Evolutionary conservation across 23 tunicate species (phyloP), one percentile per base, ranked within the genome.

Genomic region (Trididemnum clinides): DNA sequence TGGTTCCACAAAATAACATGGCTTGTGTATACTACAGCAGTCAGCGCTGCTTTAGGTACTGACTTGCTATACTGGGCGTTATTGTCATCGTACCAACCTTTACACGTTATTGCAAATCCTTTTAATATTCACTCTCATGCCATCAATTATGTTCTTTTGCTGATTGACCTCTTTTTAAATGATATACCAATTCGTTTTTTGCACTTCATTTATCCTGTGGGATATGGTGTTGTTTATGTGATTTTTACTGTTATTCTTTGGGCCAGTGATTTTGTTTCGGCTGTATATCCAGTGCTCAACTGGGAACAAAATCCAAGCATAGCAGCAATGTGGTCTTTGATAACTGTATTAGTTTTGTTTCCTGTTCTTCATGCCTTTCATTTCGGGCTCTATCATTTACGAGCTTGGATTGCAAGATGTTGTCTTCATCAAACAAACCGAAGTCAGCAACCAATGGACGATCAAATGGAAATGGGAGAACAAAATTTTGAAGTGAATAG

Each of bases 191-290:
- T 92, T 25, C 84, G 97, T 20, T 49, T 92, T 6, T 71, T 87
- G 81, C 97, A 92, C 78, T 74, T 87, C 51, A 27, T 87, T 2
- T 87, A 87, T 64, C 57, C 83, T 0, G 33, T 78, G 1, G 44
- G 71, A 6, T 92, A 87, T 31, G 97, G 88, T 7, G 31, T 92
- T 1, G 49, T 70, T 0, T 92, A 92, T 37, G 64, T 34, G 18
- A 28, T 87, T 23, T 92, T 87, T 78, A 87, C 91, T 7, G 50
- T 87, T 1, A 92, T 92, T n/a, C 83, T 92, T 4, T 90, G 88
- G 38, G 85, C 74, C 12, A 65, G 88, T 28, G 88, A 81, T 1
- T 76, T 72, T 29, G 83, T 12, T n/a, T 86, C 90, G 21, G 88
- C 84, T 19, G 62, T 86, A 29, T 92, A 92, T 54, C 64, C 66